phyloP scores from a whole-genome alignment of 2,797 vertebrate species.

The Valencia hispanica region DNA sequence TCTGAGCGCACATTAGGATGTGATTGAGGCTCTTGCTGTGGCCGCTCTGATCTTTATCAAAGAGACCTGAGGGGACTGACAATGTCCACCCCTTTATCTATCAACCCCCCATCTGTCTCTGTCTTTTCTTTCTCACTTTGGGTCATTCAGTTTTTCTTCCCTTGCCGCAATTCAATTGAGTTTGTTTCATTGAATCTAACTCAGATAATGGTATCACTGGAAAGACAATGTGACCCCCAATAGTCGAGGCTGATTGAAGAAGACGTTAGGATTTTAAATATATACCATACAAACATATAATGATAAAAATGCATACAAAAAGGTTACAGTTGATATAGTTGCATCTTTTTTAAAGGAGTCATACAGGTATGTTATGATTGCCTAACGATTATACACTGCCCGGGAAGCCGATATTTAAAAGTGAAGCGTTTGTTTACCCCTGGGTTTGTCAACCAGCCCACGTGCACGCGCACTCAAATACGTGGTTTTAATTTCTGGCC shows the following conservation, averaged over 20 bases:
- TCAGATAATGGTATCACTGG: conserved; percentile 24
- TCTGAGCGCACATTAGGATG: conserved; percentile 12
- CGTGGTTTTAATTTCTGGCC: too few relatives aligned
- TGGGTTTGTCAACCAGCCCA: too few relatives aligned
- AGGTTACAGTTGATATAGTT: background rate
- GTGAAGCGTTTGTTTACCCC: too few relatives aligned
- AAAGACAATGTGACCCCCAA: conserved; percentile 34
- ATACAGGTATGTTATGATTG: too few relatives aligned
- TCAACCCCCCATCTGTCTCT: conserved; percentile 40
- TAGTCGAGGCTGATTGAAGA: background rate
- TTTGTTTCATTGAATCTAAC: conserved; percentile 24
- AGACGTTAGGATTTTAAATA: background rate
- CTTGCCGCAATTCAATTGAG: conserved; percentile 24
- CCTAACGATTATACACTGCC: too few relatives aligned
- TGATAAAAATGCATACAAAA: background rate
- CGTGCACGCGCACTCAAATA: too few relatives aligned
- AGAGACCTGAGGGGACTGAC: conserved; percentile 65
- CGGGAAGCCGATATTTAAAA: too few relatives aligned
- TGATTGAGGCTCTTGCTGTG: conserved; percentile 50
- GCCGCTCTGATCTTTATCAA: conserved; percentile 69
- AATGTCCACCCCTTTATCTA: conserved; percentile 59
- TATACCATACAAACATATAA: background rate
- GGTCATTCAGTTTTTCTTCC: conserved; percentile 23
- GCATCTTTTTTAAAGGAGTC: background rate
- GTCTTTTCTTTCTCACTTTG: conserved; percentile 30